Base-by-base conservation (phyloP, 2,888 invertebrate genomes). In the Lucinisca nassula region DNA sequence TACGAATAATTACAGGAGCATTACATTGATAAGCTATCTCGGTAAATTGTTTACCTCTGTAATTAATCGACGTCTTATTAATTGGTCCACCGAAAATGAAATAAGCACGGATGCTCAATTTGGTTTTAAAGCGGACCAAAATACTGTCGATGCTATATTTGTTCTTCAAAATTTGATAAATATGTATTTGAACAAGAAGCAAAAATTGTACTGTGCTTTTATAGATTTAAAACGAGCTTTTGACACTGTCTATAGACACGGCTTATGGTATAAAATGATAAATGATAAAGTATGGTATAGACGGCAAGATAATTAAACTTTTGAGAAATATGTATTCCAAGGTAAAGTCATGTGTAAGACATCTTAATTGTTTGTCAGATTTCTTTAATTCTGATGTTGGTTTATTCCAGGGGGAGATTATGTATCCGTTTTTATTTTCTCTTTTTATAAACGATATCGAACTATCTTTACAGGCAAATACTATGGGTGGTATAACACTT, bases 331-430 rank as follows among this genome's bases (percentile, higher is more conserved):
- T 77, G 77, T 77, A 77, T 27, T 12, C n/a, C 6, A 8, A 32
- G 45, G 72, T 70, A 12, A 79, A 37, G 45, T 35, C 45, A 10
- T 72, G 79, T 79, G 70, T 61, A 24, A 45, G 4, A 45, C 40
- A 74, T 40, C n/a, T 74, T 0, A 74, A 74, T 6, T 45, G 40
- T 12, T 27, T 61, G 17, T 79, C 79, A 21, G 49, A 79, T 21
- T 70, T 79, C 40, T 61, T 79, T 8, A 70, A 2, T 24, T 79
- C 45, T 30, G 40, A 79, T 21, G 35, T 70, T 14, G 70, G 72
- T 10, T 12, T 79, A n/a, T n/a, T 51, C n/a, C 79, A 79, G 35
- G 72, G 79, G 49, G 32, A 37, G n/a, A 49, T 79, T 72, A 72
- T 35, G 37, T 45, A 40, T 8, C 37, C 40, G 3, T 67, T 70